These are phyloP conservation scores for Electrophaes corylata DNA, from an alignment of 2,888 invertebrate genomes.

Conservation along the genomic window DNA sequence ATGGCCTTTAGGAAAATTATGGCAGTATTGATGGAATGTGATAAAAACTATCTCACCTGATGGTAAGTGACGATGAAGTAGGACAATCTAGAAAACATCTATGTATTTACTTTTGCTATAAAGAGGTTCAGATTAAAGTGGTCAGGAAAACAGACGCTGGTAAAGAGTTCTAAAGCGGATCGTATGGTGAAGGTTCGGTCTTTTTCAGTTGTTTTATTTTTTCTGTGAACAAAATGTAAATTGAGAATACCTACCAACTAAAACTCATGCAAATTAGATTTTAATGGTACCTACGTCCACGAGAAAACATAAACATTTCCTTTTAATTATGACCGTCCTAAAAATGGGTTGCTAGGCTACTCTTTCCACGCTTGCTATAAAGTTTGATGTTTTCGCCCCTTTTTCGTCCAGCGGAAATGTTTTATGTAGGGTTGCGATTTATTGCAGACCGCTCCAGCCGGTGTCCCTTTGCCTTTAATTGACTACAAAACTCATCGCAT, in stretches of 20 bases:
- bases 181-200: too few species aligned
- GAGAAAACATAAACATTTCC: conserved; percentile 33
- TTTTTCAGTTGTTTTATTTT: background rate
- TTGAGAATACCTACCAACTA: conserved; percentile 2
- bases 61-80: too few species aligned
- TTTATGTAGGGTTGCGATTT: conserved; percentile 79
- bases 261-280: conserved; percentile 23
- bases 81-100: too few species aligned
- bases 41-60: too few species aligned
- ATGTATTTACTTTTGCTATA: too few species aligned
- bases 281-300: conserved; percentile 27
- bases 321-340: conserved; percentile 34
- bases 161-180: too few species aligned
- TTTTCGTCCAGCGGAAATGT: conserved; percentile 65
- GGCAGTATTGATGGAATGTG: background rate
- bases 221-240: background rate
- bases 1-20: background rate
- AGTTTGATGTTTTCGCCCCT: conserved; percentile 27
- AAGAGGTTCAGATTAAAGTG: too few species aligned
- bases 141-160: too few species aligned
- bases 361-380: conserved; percentile 22
- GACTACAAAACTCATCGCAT: conserved; percentile 80
- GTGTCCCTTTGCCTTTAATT: conserved; percentile 78
- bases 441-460: conserved; percentile 71
- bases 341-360: conserved; percentile 25